These are phyloP conservation scores for Cathartes aura DNA, from an alignment of 2,113 vertebrate genomes.

Conservation along the genomic window DNA sequence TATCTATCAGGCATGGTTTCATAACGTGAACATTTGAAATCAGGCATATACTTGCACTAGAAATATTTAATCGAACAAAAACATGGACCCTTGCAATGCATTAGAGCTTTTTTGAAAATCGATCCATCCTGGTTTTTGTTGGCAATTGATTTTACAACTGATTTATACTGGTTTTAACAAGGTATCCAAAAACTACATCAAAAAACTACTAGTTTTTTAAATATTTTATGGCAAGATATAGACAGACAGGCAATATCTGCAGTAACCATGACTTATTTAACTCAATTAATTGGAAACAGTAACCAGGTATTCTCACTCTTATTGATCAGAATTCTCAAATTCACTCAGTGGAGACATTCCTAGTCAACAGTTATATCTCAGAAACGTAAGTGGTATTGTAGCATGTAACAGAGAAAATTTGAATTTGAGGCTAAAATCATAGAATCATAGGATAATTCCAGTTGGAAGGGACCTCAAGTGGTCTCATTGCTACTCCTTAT, in stretches of 20 bases:
- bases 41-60: neutral
- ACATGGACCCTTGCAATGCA: neutral
- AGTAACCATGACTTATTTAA: neutral
- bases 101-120: neutral
- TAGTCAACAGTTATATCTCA: neutral
- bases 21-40: neutral
- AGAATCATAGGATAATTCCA: neutral
- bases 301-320: neutral
- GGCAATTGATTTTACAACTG: neutral
- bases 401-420: neutral
- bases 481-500: neutral
- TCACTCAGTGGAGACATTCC: neutral
- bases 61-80: neutral
- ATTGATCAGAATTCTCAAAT: neutral
- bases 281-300: neutral
- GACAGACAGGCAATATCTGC: neutral
- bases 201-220: neutral
- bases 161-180: neutral
- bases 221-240: neutral
- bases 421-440: neutral
- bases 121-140: neutral
- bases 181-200: neutral
- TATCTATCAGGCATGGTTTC: neutral
- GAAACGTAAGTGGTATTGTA: neutral
- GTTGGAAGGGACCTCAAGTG: neutral